Evolutionary conservation across 2,797 vertebrate species (phyloP), one percentile per base, ranked within the genome.

Genomic region (Spondyliosoma cantharus): DNA sequence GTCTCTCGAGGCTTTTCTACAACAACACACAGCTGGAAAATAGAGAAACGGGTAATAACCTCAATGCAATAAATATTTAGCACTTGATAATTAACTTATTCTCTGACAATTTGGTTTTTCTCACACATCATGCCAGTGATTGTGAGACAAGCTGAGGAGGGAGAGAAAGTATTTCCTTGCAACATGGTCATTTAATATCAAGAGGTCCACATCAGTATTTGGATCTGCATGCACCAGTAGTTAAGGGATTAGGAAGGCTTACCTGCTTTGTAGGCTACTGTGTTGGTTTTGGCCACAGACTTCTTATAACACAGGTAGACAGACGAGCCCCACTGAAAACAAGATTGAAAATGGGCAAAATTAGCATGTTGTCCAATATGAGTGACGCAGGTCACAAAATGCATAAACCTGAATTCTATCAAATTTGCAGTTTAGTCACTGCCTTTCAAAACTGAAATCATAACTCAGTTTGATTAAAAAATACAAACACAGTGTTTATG

Each of bases 241-340:
- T 80, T 54, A 46, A 11, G 37, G 73, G 68, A 75, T 88, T 53
- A 83, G 11, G 52, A 59, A 29, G 49, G 25, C 74, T 88, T 88
- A 95, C 94, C 98, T 93, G 98, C 98, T 97, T 98, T 99, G 87
- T 98, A 99, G 58, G 97, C 97, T 90, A 99, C 91, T 46, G 96
- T 96, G 93, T 99, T 99, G 91, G 96, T 97, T 95, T 99, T 98
- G 90, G 97, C 97, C 95, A 99, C 96, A 56, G 98, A 99, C 90
- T 99, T 99, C 94, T 99, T 99, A 65, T 98, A 99, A 91, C 98
- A 99, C 85, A 99, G 93, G 90, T 96, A 99, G 5, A 98, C 97
- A 1, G 97, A 95, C 57, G 97, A 98, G 60, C 97, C 98, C 97
- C 97, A 99, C 97, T 99, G 92, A 37, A 86, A 83, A 69, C 45